phyloP scores from a whole-genome alignment of 2,797 vertebrate genomes.

The Phaenicophaeus curvirostris region DNA sequence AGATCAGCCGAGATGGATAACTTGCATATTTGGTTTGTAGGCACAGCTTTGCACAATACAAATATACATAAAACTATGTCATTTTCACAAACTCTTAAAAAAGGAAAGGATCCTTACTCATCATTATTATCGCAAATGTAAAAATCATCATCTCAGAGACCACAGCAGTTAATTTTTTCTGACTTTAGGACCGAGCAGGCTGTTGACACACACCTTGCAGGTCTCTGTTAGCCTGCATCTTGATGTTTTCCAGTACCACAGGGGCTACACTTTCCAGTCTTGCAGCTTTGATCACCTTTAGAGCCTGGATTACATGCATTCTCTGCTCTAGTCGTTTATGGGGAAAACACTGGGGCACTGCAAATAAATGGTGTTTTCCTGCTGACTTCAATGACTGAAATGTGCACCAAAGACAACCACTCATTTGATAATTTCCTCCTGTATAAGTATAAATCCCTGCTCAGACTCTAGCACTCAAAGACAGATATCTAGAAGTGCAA shows the following conservation, averaged over 20 bases:
- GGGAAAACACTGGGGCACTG: neutral
- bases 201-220: neutral
- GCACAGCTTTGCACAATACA: neutral
- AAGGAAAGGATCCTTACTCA: neutral
- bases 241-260: neutral
- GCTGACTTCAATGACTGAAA: neutral
- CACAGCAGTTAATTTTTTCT: fast-evolving
- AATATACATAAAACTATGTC: neutral
- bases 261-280: neutral
- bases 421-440: neutral
- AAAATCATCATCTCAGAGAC: neutral
- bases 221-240: neutral
- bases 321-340: neutral
- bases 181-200: neutral
- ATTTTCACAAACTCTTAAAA: neutral
- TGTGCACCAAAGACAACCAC: neutral
- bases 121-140: neutral
- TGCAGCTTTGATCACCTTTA: neutral
- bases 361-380: neutral
- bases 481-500: neutral
- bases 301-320: neutral
- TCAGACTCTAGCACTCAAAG: neutral
- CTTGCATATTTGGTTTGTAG: neutral
- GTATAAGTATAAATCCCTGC: neutral
- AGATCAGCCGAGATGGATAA: neutral